Evolutionary conservation across 2,888 invertebrate genomes (phyloP).

Genomic region (Plagodis pulveraria): DNA sequence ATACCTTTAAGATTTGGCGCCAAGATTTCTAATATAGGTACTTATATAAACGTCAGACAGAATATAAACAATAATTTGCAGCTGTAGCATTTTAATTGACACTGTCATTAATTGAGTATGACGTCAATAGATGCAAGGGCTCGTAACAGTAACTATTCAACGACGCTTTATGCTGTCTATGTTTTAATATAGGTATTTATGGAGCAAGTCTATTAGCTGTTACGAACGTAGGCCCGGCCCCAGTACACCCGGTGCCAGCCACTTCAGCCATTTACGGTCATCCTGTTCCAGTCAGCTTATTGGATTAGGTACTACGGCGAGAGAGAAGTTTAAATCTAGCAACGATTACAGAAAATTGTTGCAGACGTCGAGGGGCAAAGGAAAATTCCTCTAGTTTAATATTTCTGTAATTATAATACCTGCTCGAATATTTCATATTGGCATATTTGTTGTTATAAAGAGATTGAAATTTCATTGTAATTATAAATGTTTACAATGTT

Average conservation of each 20-base stretch:
- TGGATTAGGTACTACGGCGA: conserved; percentile 42
- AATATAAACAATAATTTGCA: conserved; percentile 19
- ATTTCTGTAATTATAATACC: background rate
- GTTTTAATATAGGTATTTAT: background rate
- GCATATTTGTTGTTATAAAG: too few species aligned
- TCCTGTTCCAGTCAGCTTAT: conserved; percentile 54
- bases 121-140: conserved; percentile 31
- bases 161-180: too few species aligned
- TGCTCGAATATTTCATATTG: too few species aligned
- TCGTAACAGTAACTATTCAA: background rate
- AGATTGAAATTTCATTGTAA: too few species aligned
- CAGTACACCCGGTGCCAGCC: conserved; percentile 29
- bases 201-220: conserved; percentile 47
- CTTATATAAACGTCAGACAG: conserved; percentile 8
- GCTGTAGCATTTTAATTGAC: conserved; percentile 16
- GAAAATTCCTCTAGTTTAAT: background rate
- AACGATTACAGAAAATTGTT: conserved; percentile 9
- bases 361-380: conserved; percentile 8
- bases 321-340: conserved; percentile 12
- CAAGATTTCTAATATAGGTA: conserved; percentile 10
- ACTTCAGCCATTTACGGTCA: conserved; percentile 59
- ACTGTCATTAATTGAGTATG: conserved; percentile 26
- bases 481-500: too few species aligned
- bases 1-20: conserved; percentile 9
- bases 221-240: conserved; percentile 38